These are phyloP conservation scores for Apocrypta bakeri DNA, from an alignment of 1,140 invertebrate genomes.

Conservation along the genomic window DNA sequence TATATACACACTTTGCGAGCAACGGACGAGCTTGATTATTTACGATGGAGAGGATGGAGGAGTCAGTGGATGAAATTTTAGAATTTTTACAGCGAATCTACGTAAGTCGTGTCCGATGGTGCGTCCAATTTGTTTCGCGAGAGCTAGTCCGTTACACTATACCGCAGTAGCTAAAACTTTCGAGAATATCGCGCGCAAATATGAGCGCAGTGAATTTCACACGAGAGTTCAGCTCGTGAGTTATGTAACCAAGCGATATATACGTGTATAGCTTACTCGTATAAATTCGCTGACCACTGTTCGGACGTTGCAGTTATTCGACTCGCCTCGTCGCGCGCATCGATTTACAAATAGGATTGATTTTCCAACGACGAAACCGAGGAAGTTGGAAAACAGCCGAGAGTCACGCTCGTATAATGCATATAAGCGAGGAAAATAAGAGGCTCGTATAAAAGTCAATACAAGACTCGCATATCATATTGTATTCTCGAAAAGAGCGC, in stretches of 20 bases:
- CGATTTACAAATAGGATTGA: slow-evolving; percentile 27
- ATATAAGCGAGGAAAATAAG: neutral
- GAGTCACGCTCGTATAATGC: neutral
- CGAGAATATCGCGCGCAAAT: slow-evolving; percentile 32
- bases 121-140: slow-evolving; percentile 48
- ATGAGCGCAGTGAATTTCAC: slow-evolving; percentile 2
- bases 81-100: neutral
- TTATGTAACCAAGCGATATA: slow-evolving; percentile 4
- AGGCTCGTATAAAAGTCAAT: slow-evolving; percentile 18
- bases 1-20: neutral
- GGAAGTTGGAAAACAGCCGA: neutral
- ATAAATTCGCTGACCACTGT: neutral
- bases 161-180: too few species aligned
- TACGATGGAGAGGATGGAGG: neutral
- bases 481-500: slow-evolving; percentile 31
- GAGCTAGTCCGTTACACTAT: neutral
- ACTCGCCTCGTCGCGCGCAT: neutral
- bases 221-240: slow-evolving; percentile 6
- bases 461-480: slow-evolving; percentile 14
- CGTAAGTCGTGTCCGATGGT: slow-evolving; percentile 22
- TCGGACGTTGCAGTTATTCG: neutral
- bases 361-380: neutral
- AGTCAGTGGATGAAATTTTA: too few species aligned
- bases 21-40: neutral
- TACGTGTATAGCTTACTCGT: too few species aligned